phyloP scores from a whole-genome alignment of 2,888 invertebrate genomes.

The Bembecia ichneumoniformis region DNA sequence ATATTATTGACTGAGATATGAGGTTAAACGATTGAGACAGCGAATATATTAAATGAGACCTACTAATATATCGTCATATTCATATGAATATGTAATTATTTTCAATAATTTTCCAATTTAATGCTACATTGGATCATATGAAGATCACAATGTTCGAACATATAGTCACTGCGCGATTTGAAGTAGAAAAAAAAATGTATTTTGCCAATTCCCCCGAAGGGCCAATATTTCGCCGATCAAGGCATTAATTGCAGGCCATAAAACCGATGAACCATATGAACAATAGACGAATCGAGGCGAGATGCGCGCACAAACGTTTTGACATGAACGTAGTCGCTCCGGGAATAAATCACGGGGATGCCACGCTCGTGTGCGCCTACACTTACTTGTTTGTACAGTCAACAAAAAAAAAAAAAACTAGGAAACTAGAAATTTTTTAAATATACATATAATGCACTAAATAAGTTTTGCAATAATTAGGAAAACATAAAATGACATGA shows the following conservation, averaged over 20 bases:
- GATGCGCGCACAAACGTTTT: conserved; percentile 40
- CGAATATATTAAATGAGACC: no score
- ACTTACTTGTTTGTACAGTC: conserved; percentile 19
- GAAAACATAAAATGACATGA: no score
- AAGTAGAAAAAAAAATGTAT: background rate
- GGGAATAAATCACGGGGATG: conserved; percentile 46
- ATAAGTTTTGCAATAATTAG: no score
- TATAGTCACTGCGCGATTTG: background rate
- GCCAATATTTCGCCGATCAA: conserved; percentile 45
- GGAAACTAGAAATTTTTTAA: background rate
- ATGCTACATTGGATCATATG: no score
- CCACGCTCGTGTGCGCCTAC: conserved; percentile 45
- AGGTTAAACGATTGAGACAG: no score
- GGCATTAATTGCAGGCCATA: conserved; percentile 54
- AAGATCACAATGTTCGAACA: no score
- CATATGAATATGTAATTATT: no score
- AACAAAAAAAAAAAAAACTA: conserved; percentile 20
- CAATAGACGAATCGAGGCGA: conserved; percentile 30
- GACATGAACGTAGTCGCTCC: conserved; percentile 36
- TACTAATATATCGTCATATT: no score
- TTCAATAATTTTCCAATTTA: no score
- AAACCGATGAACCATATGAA: conserved; percentile 45
- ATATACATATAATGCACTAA: background rate
- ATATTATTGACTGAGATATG: no score
- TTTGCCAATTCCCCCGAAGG: conserved; percentile 3